Base-by-base conservation (phyloP, 92 coral and sea anemone species). In the Paramuricea clavata region DNA sequence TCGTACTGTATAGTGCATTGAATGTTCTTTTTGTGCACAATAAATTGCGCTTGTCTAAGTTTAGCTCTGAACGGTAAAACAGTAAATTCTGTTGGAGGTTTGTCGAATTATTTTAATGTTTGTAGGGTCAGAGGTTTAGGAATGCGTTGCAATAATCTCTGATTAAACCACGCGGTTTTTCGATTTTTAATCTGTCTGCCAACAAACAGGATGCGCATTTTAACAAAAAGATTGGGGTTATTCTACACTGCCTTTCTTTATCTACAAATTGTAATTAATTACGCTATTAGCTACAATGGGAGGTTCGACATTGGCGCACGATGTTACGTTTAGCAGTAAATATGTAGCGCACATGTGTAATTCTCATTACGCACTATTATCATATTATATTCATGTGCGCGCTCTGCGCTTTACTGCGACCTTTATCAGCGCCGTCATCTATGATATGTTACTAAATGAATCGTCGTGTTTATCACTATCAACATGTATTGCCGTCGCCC, bases 401-500 rank as follows among this genome's bases (percentile, higher is more conserved):
- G 34, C 60, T 12, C 35, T 74, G 57, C 9, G 21, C 36, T 17
- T n/a, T 50, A 30, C 13, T 13, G 28, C 67, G 67, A 22, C 19
- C 69, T 25, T 49, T 49, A 49, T 49, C 68, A 49, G 36, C 21
- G 23, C 68, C 42, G 49, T 49, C 36, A 44, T 74, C 43, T 76
- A 21, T 76, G 82, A 52, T 13, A n/a, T 32, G 67, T 34, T 25
- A 60, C 82, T 76, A 54, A 76, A 76, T 68, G 82, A 76, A 49
- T 76, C 81, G 44, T 42, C 67, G 30, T 76, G 68, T 76, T 52
- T 36, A 74, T 54, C 60, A 15, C 28, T 76, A 50, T 76, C 68
- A 54, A 15, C 22, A 5, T 3, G 41, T 50, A 50, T 30, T 50
- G 49, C 25, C 32, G 27, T 27, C 64, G 67, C 69, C 41, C 22